Evolutionary conservation across 2,797 vertebrate species (phyloP).

Genomic region (Podargus strigoides): DNA sequence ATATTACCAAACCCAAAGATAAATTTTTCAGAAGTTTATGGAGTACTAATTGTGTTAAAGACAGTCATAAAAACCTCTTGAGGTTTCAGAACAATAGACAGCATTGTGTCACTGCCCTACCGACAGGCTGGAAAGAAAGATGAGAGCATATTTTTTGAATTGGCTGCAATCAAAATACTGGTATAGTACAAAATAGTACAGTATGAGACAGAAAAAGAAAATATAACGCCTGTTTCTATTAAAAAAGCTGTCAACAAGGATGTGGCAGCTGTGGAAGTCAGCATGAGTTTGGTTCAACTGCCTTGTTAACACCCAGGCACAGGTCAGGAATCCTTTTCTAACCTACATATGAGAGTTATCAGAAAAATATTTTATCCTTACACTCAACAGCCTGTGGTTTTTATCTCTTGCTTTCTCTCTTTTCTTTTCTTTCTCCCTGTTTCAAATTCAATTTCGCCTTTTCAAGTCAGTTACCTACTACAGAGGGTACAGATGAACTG

Average conservation of each 20-base stretch:
- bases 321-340: background rate
- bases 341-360: background rate
- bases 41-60: background rate
- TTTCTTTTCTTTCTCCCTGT: background rate
- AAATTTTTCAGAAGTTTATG: background rate
- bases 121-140: background rate
- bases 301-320: background rate
- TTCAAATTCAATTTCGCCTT: background rate
- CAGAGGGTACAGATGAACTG: background rate
- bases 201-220: background rate
- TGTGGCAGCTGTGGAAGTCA: background rate
- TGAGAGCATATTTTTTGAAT: background rate
- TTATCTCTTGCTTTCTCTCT: background rate
- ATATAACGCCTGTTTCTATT: background rate
- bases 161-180: constrained; percentile 8
- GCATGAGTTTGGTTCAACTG: background rate
- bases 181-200: background rate
- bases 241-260: background rate
- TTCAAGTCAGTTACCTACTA: background rate
- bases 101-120: background rate
- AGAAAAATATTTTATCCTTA: background rate
- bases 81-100: constrained; percentile 11
- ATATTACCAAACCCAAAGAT: background rate
- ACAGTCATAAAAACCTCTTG: background rate
- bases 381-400: background rate